Conservation (phyloP, 2,113 vertebrate genomes). For the Amazona vittata region DNA sequence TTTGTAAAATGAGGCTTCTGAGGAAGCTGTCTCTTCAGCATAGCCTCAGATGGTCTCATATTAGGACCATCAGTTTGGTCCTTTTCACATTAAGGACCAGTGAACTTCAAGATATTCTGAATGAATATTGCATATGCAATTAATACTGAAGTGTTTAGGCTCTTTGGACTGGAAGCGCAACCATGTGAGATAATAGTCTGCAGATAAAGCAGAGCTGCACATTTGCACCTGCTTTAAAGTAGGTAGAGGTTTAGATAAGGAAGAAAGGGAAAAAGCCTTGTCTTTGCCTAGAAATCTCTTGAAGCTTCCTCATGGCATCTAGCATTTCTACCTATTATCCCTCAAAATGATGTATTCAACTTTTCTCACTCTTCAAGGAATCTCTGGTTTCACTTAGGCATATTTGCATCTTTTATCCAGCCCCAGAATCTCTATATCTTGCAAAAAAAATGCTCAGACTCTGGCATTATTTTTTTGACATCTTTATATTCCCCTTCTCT, state of each 20-base stretch:
- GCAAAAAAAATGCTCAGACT: background rate
- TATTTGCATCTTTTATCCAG: background rate
- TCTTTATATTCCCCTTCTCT: background rate
- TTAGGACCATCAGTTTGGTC: background rate
- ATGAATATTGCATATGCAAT: background rate
- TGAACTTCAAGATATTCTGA: background rate
- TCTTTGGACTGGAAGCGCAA: background rate
- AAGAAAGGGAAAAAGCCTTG: background rate
- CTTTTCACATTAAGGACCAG: background rate
- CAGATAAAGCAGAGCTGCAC: background rate
- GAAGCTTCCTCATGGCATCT: background rate
- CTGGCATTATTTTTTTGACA: background rate
- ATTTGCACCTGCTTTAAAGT: background rate
- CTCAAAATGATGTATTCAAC: background rate
- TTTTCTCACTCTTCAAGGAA: background rate
- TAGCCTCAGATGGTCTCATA: background rate
- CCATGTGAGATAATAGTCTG: rapidly evolving
- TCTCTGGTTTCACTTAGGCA: background rate
- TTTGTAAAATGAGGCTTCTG: background rate
- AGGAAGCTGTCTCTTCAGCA: background rate
- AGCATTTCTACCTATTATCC: background rate
- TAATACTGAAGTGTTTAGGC: rapidly evolving
- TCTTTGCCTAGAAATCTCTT: background rate
- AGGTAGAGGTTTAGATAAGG: background rate
- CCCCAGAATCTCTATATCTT: background rate